A percentile compares a stretch with the other conserved stretches of the same genome.
These are phyloP conservation scores for Oreochromis aureus DNA, from an alignment of 2,113 vertebrate species.

Conservation along the genomic window DNA sequence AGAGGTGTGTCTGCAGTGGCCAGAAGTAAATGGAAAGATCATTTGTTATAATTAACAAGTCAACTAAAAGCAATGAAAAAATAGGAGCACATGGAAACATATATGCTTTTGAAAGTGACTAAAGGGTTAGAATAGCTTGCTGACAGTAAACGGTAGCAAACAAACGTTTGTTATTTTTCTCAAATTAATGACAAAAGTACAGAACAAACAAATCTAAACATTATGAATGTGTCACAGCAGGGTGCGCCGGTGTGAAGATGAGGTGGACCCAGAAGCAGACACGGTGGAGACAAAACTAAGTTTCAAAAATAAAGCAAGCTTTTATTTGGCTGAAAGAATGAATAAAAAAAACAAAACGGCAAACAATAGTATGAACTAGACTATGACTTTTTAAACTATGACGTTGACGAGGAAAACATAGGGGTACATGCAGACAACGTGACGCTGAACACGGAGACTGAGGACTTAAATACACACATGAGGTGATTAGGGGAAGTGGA, in stretches of 20 bases:
- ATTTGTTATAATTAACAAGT: neutral
- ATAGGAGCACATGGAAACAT: neutral
- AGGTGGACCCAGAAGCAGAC: neutral
- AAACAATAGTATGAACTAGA: neutral
- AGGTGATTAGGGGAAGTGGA: neutral
- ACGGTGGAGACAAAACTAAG: accelerated
- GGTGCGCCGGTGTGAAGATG: neutral
- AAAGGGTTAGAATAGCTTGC: neutral
- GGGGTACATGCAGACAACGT: accelerated
- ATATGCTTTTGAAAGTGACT: neutral
- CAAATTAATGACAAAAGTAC: neutral
- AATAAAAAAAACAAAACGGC: accelerated
- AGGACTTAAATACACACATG: neutral
- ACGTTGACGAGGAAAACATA: neutral
- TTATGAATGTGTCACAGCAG: neutral
- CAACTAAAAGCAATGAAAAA: neutral
- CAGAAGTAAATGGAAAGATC: neutral
- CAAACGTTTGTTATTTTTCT: neutral
- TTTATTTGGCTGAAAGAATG: neutral
- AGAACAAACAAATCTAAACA: neutral
- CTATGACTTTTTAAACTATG: neutral
- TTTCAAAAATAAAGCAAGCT: neutral
- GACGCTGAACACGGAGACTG: accelerated
- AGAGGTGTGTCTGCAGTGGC: neutral
- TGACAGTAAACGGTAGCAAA: neutral